Evolutionary conservation across 2,113 vertebrate species (phyloP), one percentile per base, ranked within the genome.

Genomic region (Tupaia chinensis): DNA sequence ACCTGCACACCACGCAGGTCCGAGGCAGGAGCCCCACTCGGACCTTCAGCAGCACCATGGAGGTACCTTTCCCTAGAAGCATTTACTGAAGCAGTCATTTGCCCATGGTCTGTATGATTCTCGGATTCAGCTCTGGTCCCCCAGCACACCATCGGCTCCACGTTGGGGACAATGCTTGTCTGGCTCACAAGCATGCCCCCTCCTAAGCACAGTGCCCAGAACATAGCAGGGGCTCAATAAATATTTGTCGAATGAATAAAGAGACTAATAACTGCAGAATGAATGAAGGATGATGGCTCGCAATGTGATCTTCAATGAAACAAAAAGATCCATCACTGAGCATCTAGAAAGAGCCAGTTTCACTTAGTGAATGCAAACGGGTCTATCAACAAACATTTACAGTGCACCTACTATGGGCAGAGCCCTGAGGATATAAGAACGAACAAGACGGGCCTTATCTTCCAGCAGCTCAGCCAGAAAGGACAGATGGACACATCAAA

Each of bases 141-240:
- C 44, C 68, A 84, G 78, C 68, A 53, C 29, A n/a, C 63, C 29
- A 54, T 60, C 27, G 12, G 54, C 76, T 76, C 87, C 92, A 29
- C 4, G 0, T 3, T 32, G 27, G n/a, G 34, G 61, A 44, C 61
- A 65, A 65, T 0, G 22, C 54, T 34, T 9, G 3, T 61, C 34
- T 66, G 14, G 53, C 63, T 74, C 73, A 58, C 60, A 44, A 34
- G 77, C 7, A 0, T 8, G 53, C 27, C 60, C n/a, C 72, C 72
- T 68, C 27, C 83, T 93, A 11, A 70, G 56, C 74, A 78, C 84
- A 66, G 56, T 22, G 77, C 76, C 78, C 14, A 6, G 89, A 44
- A 79, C 87, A 22, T 20, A 66, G 89, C 63, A 87, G n/a, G 70
- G 83, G 66, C 87, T 74, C 84, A 83, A 29, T 84, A 83, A 93